Base-by-base conservation (phyloP, 30 jellyfish, hydroid and myxozoan species). In the Pseudorhiza aurosa region DNA sequence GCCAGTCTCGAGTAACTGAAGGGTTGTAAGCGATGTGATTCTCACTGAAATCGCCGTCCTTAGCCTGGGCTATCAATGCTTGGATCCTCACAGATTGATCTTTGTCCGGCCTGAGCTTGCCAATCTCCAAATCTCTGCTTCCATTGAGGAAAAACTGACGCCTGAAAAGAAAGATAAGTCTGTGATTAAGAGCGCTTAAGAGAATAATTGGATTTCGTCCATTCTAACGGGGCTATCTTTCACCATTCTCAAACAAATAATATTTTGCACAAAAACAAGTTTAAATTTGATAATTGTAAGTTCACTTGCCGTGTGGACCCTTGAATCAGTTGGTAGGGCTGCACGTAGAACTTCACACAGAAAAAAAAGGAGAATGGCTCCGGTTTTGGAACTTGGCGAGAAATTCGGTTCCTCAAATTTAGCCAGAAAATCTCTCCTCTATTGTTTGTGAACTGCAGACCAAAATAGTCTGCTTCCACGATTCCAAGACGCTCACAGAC, bases 381-480 rank as follows among this genome's bases (percentile, higher is more conserved):
- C 3, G 96, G 95, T 73, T 85, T 87, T 33, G 81, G 75, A 26
- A 85, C 77, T 81, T 93, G 99, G 26, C 95, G 91, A 22, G 86
- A 29, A 35, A 93, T 87, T 4, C 97, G 87, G 87, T 93, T 93
- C 70, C 99, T 87, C 99, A 93, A 80, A 60, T 93, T 93, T 79
- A 93, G 68, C 99, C 99, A 93, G 44, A 88, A 90, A 32, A 82
- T 70, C 53, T 93, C 99, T 33, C 97, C 97, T 19, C 95, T 64
- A 25, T 80, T 72, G 53, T 68, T 93, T 0, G 96, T 73, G 88
- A 33, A 93, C 85, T 93, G 99, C 37, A 93, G 83, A 17, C 99
- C 99, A 70, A 93, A 93, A 75, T 93, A 93, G 64, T 93, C 99
- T 12, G 90, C 84, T 40, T 93, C 99, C 2, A 93, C 97, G 57